Base-by-base conservation (phyloP, 2,888 invertebrate genomes). In the Sarcophaga caerulescens region DNA sequence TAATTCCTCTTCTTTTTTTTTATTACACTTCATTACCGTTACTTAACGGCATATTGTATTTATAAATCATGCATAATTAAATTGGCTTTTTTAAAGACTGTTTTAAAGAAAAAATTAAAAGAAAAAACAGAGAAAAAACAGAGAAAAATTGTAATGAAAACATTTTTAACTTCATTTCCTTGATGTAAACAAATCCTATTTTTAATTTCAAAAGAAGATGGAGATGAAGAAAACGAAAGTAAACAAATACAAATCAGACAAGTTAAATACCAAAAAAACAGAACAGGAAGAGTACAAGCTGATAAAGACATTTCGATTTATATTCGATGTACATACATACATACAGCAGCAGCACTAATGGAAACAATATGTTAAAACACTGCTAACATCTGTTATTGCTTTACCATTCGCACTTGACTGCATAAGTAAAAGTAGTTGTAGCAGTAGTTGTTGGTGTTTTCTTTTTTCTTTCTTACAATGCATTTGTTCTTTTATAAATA, bases 361-460 rank as follows among this genome's bases (percentile, higher is more conserved):
- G 23, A 62, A 62, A 70, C 21, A 70, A 78, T 74, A 86, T 81
- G 73, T 78, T 81, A 81, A 75, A 63, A 69, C 69, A 70, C 23
- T 77, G 69, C 65, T 74, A 81, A 83, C 84, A 81, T 77, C 74
- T 73, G 68, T 25, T 68, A 69, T 21, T 62, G 44, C 23, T 81
- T 69, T 14, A 6, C 10, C 47, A 12, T 52, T 25, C 5, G 11
- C 14, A 17, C 35, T 44, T 66, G 14, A 19, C 66, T 66, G 11
- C 66, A 60, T 63, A 52, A 52, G 52, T 14, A 52, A 52, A 47
- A 52, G 35, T 35, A 52, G 2, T 1, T 0, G 35, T 35, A 35
- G 35, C 21, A 52, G 52, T 63, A 52, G 11, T 79, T 73, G 23
- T 62, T 23, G 23, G 57, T 75, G 12, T 69, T 69, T 75, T 68